Evolutionary conservation across 1,140 invertebrate species (phyloP), one percentile per base, ranked within the genome.

Genomic region (Lordiphosa collinella): DNA sequence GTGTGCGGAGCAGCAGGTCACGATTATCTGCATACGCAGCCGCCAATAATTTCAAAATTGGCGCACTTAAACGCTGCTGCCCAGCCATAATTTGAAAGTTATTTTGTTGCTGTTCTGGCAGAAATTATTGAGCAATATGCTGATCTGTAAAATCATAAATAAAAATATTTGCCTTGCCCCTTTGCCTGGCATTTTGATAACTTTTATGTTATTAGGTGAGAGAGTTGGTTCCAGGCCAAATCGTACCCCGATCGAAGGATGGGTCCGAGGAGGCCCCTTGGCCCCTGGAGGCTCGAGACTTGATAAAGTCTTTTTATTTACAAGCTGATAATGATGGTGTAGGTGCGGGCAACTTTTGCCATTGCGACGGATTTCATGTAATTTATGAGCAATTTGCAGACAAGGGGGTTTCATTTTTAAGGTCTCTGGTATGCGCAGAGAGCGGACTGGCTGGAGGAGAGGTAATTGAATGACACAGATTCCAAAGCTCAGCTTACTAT

Each of bases 291-390:
- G 78, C 78, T 67, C 58, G 76, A 63, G 72, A 72, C 82, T 84
- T 82, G 78, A 82, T 82, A 85, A 82, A 82, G 78, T 84, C 78
- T 82, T 82, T 82, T 82, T 82, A 82, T 82, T 82, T 82, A 82
- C 73, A 82, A 82, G 78, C 78, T 82, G 78, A 82, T 82, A 82
- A 82, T 82, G 78, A 82, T 84, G 76, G 76, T 82, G 76, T 82
- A 82, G 78, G 76, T 69, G 76, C 78, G 72, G 63, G 74, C 25
- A 29, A 29, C 51, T 68, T 79, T 75, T 66, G 70, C 60, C 66
- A 74, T 79, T 80, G 70, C 66, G 71, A 82, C 54, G 61, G 56
- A 53, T 66, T 62, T 57, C 60, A 41, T 60, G 62, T 71, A 55
- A 80, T 80, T 80, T 80, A 82, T 82, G 76, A 40, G 48, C 76